phyloP scores from a whole-genome alignment of 2,888 invertebrate species.

The Chloromyia formosa region DNA sequence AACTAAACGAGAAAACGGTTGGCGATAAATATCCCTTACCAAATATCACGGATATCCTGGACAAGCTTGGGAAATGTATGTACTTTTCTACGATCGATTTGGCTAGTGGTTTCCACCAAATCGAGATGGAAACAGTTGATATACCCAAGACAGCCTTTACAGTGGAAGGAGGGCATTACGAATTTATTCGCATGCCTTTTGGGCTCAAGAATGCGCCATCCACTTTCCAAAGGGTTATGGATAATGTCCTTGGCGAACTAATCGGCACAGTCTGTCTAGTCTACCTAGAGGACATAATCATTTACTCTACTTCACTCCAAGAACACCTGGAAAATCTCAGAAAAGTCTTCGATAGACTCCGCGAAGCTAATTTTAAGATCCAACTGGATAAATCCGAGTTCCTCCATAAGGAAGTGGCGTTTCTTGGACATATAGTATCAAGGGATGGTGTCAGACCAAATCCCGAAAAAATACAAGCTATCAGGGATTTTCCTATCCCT shows the following conservation, averaged over 20 bases:
- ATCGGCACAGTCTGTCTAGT: slow-evolving; percentile 45
- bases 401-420: slow-evolving; percentile 53
- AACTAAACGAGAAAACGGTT: slow-evolving; percentile 19
- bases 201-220: slow-evolving; percentile 16
- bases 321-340: slow-evolving; percentile 52
- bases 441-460: slow-evolving; percentile 54
- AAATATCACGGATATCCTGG: slow-evolving; percentile 16
- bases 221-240: slow-evolving; percentile 41
- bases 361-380: slow-evolving; percentile 52
- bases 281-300: not conserved
- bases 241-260: slow-evolving; percentile 52
- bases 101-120: slow-evolving; percentile 20
- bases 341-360: slow-evolving; percentile 52
- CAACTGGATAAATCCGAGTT: slow-evolving; percentile 44
- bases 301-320: slow-evolving; percentile 46
- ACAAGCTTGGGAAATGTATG: not conserved
- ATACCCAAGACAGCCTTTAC: slow-evolving; percentile 12
- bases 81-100: slow-evolving; percentile 12
- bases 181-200: slow-evolving; percentile 20
- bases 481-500: slow-evolving; percentile 51
- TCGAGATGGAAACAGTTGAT: not conserved
- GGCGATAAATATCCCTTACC: not conserved
- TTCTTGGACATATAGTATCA: slow-evolving; percentile 56
- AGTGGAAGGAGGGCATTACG: slow-evolving; percentile 16
- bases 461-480: slow-evolving; percentile 49